Evolutionary conservation across 35 echinoderm and acorn worm genomes (phyloP).

Genomic region (Apostichopus parvimensis): DNA sequence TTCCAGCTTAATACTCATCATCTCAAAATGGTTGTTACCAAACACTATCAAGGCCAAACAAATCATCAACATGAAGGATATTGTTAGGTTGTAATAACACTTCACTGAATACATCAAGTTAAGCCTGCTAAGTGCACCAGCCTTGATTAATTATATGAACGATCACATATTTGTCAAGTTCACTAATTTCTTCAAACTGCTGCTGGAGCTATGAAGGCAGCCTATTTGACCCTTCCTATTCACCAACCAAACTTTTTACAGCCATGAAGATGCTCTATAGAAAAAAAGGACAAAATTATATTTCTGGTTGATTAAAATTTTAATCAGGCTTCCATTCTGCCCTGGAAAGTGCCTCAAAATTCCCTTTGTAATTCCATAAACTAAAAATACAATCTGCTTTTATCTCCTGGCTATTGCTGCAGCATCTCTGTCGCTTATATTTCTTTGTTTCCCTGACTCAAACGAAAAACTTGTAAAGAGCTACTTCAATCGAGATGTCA

Average conservation of each 20-base stretch:
- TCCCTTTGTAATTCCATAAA: conserved; percentile 16
- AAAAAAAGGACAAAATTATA: not conserved
- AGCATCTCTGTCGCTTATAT: not conserved
- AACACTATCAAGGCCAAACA: no score
- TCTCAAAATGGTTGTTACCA: no score
- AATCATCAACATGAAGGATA: no score
- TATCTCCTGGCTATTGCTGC: not conserved
- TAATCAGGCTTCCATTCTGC: not conserved
- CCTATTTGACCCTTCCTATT: not conserved
- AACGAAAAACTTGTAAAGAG: not conserved
- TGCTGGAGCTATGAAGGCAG: not conserved
- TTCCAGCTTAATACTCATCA: no score
- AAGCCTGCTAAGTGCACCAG: no score
- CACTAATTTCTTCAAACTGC: not conserved
- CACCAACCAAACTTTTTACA: not conserved
- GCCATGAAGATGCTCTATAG: not conserved
- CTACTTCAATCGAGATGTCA: conserved; percentile 8
- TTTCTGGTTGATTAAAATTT: not conserved
- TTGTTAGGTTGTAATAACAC: no score
- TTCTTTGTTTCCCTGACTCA: not conserved
- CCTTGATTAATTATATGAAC: no score
- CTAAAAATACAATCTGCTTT: conserved; percentile 10
- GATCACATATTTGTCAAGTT: not conserved
- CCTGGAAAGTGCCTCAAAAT: not conserved
- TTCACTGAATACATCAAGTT: no score